phyloP scores from a whole-genome alignment of 2,113 vertebrate species.

The Gasterosteus aculeatus region DNA sequence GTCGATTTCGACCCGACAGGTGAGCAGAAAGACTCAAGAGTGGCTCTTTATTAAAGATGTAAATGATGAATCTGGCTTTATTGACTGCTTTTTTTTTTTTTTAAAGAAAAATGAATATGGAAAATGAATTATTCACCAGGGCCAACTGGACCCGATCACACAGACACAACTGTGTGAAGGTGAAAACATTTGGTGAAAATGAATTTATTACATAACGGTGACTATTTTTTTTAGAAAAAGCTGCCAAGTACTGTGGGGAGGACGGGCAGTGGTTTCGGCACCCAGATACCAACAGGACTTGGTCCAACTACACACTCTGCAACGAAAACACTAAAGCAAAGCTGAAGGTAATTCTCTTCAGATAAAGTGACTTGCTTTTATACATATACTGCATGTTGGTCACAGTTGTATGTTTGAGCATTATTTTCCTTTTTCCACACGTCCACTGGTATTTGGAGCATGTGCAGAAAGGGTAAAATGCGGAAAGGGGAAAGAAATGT shows the following conservation, averaged over 20 bases:
- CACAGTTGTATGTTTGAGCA: constrained; percentile 26
- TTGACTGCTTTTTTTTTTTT: background rate
- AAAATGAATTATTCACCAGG: constrained; percentile 33
- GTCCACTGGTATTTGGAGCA: background rate
- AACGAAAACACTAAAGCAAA: constrained; percentile 91
- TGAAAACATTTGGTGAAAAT: background rate
- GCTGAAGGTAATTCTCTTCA: constrained; percentile 82
- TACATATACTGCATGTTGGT: constrained; percentile 13
- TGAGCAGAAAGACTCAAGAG: constrained; percentile 56
- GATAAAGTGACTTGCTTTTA: constrained; percentile 15
- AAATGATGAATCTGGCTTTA: background rate
- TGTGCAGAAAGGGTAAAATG: constrained; percentile 6
- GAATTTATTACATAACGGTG: constrained; percentile 14
- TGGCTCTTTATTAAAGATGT: background rate
- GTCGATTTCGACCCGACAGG: constrained; percentile 93
- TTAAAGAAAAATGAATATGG: constrained; percentile 27
- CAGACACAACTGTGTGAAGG: background rate
- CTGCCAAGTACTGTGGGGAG: constrained; percentile 92
- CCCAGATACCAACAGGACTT: constrained; percentile 93
- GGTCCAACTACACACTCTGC: constrained; percentile 97
- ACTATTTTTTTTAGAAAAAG: constrained; percentile 83
- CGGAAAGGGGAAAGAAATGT: constrained; percentile 8
- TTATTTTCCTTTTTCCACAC: constrained; percentile 8
- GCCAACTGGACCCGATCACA: background rate
- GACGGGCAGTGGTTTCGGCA: constrained; percentile 93